A percentile compares a stretch with the other conserved stretches of the same genome.
These are phyloP conservation scores for Galaxias olidus DNA, from an alignment of 2,797 vertebrate species.

Conservation along the genomic window DNA sequence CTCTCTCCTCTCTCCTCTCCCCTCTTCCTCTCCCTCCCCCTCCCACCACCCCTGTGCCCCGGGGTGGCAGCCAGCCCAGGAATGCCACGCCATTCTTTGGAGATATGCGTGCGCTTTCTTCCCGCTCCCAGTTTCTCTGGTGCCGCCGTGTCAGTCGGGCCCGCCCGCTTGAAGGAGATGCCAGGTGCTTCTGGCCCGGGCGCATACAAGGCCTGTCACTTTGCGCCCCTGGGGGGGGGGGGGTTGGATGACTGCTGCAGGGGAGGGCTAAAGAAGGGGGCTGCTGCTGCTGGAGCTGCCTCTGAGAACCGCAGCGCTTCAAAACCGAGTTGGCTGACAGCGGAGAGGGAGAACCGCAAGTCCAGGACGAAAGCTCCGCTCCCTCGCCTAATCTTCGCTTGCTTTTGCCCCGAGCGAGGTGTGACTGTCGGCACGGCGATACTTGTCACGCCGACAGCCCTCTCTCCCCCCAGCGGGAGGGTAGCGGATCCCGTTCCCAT, in stretches of 20 bases:
- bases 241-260: background rate
- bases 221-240: conserved; percentile 33
- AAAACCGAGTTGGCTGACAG: conserved; percentile 60
- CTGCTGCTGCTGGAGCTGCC: conserved; percentile 67
- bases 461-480: conserved; percentile 53
- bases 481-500: conserved; percentile 55
- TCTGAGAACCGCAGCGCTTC: conserved; percentile 59
- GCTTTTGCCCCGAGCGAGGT: conserved; percentile 40
- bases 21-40: conserved; percentile 12
- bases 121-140: conserved; percentile 49
- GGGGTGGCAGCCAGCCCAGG: conserved; percentile 38
- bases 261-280: conserved; percentile 44
- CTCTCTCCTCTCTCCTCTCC: conserved; percentile 10
- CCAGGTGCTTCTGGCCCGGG: conserved; percentile 69
- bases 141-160: conserved; percentile 58
- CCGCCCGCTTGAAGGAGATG: conserved; percentile 60
- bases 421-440: conserved; percentile 53
- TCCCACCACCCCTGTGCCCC: conserved; percentile 41
- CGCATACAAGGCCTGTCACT: conserved; percentile 54
- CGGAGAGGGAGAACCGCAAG: conserved; percentile 16
- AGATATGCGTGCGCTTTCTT: conserved; percentile 62
- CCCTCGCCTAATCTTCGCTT: conserved; percentile 41
- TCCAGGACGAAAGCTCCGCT: conserved; percentile 36
- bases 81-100: conserved; percentile 64
- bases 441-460: conserved; percentile 39